Conservation (phyloP, 2,797 vertebrate genomes). For the Columba guinea region DNA sequence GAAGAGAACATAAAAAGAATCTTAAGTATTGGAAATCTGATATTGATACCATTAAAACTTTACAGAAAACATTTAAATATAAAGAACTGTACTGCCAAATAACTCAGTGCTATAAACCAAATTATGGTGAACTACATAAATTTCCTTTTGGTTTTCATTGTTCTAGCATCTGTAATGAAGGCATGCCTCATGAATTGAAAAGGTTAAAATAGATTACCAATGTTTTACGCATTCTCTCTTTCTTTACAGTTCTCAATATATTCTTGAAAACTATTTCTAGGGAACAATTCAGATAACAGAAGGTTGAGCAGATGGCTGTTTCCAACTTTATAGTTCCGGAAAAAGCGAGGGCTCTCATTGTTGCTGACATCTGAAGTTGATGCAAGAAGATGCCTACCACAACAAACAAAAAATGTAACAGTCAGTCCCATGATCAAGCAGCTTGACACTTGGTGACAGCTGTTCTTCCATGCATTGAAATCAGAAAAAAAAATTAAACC, state of each 20-base stretch:
- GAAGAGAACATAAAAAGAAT: neutral
- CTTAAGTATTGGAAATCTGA: neutral
- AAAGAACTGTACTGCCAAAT: neutral
- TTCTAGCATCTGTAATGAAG: neutral
- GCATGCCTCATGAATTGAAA: neutral
- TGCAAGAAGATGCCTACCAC: slow-evolving; percentile 26
- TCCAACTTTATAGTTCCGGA: slow-evolving; percentile 58
- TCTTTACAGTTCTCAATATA: slow-evolving; percentile 46
- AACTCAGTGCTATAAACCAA: neutral
- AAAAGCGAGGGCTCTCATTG: slow-evolving; percentile 39
- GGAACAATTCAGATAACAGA: slow-evolving; percentile 54
- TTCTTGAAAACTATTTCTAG: slow-evolving; percentile 27
- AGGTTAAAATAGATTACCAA: neutral
- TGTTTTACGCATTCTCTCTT: neutral
- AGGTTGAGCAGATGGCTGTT: slow-evolving; percentile 69
- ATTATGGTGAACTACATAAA: neutral
- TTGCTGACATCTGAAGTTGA: slow-evolving; percentile 61
- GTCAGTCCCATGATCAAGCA: neutral
- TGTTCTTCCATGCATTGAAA: slow-evolving; percentile 3
- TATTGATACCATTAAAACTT: neutral
- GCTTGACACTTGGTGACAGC: slow-evolving; percentile 19
- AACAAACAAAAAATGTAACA: slow-evolving; percentile 16
- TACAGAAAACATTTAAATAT: neutral
- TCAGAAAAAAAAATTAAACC: slow-evolving; percentile 24
- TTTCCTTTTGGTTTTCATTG: neutral